Conservation (phyloP, 1,140 invertebrate species). For the Drosophila nebulosa region DNA sequence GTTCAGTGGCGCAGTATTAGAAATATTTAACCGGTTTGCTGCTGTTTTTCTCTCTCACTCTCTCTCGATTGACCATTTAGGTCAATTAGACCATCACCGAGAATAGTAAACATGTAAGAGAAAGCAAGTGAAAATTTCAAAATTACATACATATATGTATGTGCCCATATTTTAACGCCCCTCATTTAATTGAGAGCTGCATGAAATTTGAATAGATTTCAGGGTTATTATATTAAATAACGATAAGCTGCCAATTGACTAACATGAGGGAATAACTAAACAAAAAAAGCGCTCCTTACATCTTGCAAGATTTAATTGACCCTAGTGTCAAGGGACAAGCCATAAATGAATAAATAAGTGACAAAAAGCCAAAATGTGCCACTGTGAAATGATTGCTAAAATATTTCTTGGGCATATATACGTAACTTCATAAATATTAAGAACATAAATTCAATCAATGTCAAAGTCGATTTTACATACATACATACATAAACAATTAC, state of each 20-base stretch:
- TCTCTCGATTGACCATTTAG: constrained; percentile 7
- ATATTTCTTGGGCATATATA: too few relatives aligned
- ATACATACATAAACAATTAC: not conserved
- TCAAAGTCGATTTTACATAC: not conserved
- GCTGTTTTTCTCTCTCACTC: not conserved
- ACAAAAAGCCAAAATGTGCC: too few relatives aligned
- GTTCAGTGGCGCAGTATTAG: constrained; percentile 15
- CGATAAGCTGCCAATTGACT: not conserved
- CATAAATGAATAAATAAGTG: too few relatives aligned
- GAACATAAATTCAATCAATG: not conserved
- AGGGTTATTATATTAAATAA: not conserved
- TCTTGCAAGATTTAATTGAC: too few relatives aligned
- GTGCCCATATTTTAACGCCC: not conserved
- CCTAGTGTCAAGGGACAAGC: too few relatives aligned
- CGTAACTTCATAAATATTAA: too few relatives aligned
- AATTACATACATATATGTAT: not conserved
- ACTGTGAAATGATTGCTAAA: too few relatives aligned
- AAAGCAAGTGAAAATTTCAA: not conserved
- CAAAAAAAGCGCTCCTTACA: too few relatives aligned
- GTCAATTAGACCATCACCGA: constrained; percentile 25
- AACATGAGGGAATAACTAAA: too few relatives aligned
- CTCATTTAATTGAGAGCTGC: not conserved
- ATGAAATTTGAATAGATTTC: not conserved
- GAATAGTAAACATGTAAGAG: not conserved
- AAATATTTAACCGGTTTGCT: constrained; percentile 42